Evolutionary conservation across 1,140 invertebrate species (phyloP), one percentile per base, ranked within the genome.

Genomic region (Drosophila mojavensis): DNA sequence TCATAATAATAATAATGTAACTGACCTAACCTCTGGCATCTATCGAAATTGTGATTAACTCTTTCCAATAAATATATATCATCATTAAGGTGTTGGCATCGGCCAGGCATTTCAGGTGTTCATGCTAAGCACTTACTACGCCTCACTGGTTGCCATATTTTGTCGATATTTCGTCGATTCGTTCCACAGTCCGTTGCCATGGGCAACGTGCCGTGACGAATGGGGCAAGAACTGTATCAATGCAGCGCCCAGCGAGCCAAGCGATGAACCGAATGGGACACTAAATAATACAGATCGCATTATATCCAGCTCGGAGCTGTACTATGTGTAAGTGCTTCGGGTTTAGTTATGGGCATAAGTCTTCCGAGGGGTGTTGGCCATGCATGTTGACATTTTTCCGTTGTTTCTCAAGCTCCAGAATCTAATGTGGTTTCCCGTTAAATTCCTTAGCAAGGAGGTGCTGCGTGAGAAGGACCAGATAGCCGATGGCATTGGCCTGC

Each of bases 71-170:
- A 11, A 39, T 11, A 39, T 39, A 39, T 39, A 39, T 39, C 50
- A 55, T 55, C 55, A 50, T 65, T 55, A 86, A 97, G 96, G 96
- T 64, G 94, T 97, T 70, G 96, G 96, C 20, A 94, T 94, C 92
- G 96, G 95, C 10, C 96, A 97, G 93, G 94, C 96, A 74, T 94
- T 96, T 67, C 95, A 95, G 6, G 95, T 95, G 67, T 93, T 95
- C 2, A 94, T 95, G 62, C 94, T 97, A 39, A 93, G 85, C 54
- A 94, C 94, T 24, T 97, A 97, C 91, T 97, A 97, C 92, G 96
- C 80, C 58, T 78, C 81, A 10, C 94, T 98, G 70, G 96, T 97
- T 92, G 94, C 95, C 0, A 94, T 96, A 82, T 96, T 96, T 3
- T 88, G 96, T 20, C 95, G 94, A 79, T 97, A 96, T 91, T 94